Evolutionary conservation across 2,888 invertebrate genomes (phyloP).

Genomic region (Drosophila phalerata): DNA sequence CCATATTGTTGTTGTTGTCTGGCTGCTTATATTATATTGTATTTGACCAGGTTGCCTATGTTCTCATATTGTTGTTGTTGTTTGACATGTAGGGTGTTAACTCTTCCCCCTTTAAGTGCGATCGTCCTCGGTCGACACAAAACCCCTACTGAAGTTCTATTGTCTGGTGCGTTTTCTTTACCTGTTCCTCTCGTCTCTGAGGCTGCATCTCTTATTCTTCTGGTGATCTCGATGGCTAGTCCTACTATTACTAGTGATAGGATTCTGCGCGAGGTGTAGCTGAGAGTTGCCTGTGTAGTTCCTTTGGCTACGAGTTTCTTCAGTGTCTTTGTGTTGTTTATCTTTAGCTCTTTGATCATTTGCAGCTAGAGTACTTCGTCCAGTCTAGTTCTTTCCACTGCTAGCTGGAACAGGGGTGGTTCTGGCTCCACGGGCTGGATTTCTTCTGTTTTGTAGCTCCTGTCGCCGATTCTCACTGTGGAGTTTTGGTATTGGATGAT

Average conservation of each 20-base stretch:
- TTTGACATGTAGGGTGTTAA: constrained; percentile 2
- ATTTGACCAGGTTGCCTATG: no score
- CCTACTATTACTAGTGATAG: not conserved
- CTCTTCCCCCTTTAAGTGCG: not conserved
- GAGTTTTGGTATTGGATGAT: not conserved
- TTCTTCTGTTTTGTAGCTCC: not conserved
- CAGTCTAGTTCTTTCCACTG: no score
- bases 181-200: not conserved
- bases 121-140: not conserved
- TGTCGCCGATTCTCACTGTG: not conserved
- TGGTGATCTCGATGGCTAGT: no score
- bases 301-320: no score
- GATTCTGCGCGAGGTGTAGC: no score
- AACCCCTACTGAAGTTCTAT: not conserved
- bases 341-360: not conserved
- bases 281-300: no score
- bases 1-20: no score
- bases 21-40: no score
- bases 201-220: no score
- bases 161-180: constrained; percentile 1
- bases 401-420: no score
- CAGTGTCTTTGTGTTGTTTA: not conserved
- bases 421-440: not conserved
- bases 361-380: not conserved
- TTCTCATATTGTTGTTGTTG: not conserved